Evolutionary conservation across 2,888 invertebrate species (phyloP).

Genomic region (Hemithea aestivaria): DNA sequence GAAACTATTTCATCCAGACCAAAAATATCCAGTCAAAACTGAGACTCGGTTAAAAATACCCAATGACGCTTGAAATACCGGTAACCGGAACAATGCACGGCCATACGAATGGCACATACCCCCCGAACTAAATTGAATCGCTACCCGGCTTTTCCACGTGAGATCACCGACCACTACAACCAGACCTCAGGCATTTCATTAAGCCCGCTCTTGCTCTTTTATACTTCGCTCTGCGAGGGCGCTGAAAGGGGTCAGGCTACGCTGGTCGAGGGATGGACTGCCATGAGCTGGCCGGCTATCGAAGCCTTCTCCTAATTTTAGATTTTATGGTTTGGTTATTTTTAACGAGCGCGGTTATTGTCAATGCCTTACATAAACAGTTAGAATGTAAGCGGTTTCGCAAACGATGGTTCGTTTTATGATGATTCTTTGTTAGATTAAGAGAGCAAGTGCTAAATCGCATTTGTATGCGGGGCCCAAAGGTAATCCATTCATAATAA

Average conservation of each 20-base stretch:
- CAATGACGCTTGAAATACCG: conserved; percentile 14
- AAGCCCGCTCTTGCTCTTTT: conserved; percentile 27
- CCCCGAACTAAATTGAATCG: conserved; percentile 52
- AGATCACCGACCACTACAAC: conserved; percentile 31
- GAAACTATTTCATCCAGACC: neutral
- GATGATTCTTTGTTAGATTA: too few relatives aligned
- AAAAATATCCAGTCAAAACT: conserved; percentile 8
- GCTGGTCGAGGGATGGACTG: conserved; percentile 31
- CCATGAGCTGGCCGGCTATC: conserved; percentile 23
- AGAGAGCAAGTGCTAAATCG: too few relatives aligned
- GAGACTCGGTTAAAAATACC: conserved; percentile 13
- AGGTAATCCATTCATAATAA: too few relatives aligned
- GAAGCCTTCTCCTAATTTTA: conserved; percentile 21
- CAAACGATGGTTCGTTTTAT: neutral
- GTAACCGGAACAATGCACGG: conserved; percentile 5
- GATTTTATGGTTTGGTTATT: conserved; percentile 24
- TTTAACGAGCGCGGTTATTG: conserved; percentile 16
- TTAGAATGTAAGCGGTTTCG: too few relatives aligned
- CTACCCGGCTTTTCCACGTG: conserved; percentile 40
- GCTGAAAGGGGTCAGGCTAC: conserved; percentile 23
- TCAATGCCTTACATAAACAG: conserved; percentile 5
- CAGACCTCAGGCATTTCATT: conserved; percentile 41
- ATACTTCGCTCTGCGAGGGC: conserved; percentile 3
- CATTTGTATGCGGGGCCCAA: too few relatives aligned
- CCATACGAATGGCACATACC: conserved; percentile 37